Percentiles rank a stretch among this genome's conserved stretches.
phyloP scores from a whole-genome alignment of 1,140 invertebrate genomes.

The Apolygus lucorum region DNA sequence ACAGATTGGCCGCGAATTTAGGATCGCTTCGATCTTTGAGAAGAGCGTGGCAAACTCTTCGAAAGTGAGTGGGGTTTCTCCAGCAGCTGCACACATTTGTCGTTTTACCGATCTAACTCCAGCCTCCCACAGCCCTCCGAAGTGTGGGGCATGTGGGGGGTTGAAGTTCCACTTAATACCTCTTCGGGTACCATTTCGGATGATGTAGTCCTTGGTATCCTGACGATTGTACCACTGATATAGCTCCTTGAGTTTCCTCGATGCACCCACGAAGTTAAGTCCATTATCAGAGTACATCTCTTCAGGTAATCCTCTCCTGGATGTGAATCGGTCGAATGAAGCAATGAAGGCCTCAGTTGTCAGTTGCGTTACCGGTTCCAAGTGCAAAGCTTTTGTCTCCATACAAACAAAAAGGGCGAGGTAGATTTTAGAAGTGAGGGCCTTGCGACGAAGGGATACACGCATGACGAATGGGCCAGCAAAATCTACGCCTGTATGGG shows the following conservation, averaged over 20 bases:
- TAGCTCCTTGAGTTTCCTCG: conserved; percentile 14
- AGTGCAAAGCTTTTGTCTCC: too few species aligned
- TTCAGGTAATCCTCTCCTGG: conserved; percentile 36
- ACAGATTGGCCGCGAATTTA: conserved; percentile 40
- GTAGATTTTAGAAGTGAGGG: too few species aligned
- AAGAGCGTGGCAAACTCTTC: conserved; percentile 36
- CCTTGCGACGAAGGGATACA: too few species aligned
- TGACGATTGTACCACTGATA: not conserved
- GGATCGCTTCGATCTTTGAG: conserved; percentile 36
- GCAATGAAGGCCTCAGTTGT: conserved; percentile 39
- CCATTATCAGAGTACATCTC: conserved; percentile 39
- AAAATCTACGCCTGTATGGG: too few species aligned
- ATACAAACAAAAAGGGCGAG: too few species aligned
- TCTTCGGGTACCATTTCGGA: not conserved
- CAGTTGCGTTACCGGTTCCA: too few species aligned
- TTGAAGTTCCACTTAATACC: conserved; percentile 13
- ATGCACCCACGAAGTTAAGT: conserved; percentile 38
- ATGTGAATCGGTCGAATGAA: conserved; percentile 39
- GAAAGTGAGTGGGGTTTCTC: conserved; percentile 34
- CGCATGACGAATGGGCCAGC: too few species aligned
- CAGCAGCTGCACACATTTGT: conserved; percentile 33
- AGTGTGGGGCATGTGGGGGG: conserved; percentile 19
- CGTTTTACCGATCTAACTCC: conserved; percentile 34
- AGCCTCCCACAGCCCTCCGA: conserved; percentile 30
- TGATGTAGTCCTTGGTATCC: not conserved